Evolutionary conservation across 2,888 invertebrate genomes (phyloP).

Genomic region (Drosophila rellima): DNA sequence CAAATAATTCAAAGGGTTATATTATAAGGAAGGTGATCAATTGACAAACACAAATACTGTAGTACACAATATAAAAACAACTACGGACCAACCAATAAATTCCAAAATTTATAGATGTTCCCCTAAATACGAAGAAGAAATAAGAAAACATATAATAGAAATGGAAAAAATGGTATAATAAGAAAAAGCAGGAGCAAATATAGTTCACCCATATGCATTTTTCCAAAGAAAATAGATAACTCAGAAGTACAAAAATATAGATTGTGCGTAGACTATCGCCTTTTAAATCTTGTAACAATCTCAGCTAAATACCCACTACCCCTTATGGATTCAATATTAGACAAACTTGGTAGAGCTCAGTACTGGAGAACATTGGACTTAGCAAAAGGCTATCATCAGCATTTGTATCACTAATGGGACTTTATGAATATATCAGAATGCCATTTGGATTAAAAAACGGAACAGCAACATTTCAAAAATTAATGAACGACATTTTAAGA

Average conservation of each 20-base stretch:
- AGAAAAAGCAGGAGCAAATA: neutral
- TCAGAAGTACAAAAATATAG: neutral
- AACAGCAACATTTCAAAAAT: neutral
- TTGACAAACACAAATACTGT: no score
- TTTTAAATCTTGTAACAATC: neutral
- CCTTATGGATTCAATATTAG: slow-evolving; percentile 1
- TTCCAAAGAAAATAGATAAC: no score
- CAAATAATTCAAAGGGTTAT: neutral
- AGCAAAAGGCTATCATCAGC: neutral
- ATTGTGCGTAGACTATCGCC: slow-evolving; percentile 1
- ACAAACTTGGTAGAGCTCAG: neutral
- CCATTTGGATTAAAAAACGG: slow-evolving; percentile 3
- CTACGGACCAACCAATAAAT: neutral
- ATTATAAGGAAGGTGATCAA: no score
- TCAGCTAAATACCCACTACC: neutral
- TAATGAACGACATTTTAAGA: neutral
- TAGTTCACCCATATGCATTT: neutral
- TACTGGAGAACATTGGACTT: neutral
- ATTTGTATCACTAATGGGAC: neutral
- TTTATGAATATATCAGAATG: neutral
- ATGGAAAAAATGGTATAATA: neutral
- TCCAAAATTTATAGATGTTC: neutral
- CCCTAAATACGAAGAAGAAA: neutral
- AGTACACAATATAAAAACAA: no score
- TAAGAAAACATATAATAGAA: neutral